A percentile compares a stretch with the other conserved stretches of the same genome.
phyloP scores from a whole-genome alignment of 1,140 invertebrate genomes.

The Pollicipes pollicipes region DNA sequence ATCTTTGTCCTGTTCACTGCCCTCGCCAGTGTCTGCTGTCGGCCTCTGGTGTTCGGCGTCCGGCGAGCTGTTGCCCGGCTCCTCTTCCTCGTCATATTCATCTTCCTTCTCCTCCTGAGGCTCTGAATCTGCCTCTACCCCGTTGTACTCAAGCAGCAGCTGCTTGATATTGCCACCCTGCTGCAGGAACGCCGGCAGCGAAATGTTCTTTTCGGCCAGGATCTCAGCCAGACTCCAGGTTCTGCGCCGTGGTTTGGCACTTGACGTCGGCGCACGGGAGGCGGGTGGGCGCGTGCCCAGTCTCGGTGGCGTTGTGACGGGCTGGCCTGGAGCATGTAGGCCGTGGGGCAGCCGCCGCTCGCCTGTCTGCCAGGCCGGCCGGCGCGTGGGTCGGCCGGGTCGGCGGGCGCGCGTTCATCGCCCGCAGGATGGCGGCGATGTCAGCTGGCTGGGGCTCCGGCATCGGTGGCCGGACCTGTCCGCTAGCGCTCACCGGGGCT shows the following conservation, averaged over 20 bases:
- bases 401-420: neutral
- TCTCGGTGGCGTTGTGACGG: neutral
- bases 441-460: neutral
- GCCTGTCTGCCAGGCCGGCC: neutral
- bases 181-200: neutral
- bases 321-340: neutral
- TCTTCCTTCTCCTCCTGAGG: neutral
- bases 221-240: neutral
- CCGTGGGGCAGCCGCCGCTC: neutral
- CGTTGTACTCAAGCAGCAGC: slow-evolving; percentile 1
- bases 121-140: neutral
- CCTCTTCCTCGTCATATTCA: neutral
- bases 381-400: no score
- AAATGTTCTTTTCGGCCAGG: neutral
- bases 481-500: no score
- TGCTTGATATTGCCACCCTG: neutral
- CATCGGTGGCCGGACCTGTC: no score
- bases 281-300: neutral
- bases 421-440: neutral
- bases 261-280: no score
- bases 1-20: no score
- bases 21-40: neutral
- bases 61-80: neutral
- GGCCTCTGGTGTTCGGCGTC: neutral
- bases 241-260: neutral